Evolutionary conservation across 2,113 vertebrate species (phyloP).

Genomic region (Leptocoma aspasia): DNA sequence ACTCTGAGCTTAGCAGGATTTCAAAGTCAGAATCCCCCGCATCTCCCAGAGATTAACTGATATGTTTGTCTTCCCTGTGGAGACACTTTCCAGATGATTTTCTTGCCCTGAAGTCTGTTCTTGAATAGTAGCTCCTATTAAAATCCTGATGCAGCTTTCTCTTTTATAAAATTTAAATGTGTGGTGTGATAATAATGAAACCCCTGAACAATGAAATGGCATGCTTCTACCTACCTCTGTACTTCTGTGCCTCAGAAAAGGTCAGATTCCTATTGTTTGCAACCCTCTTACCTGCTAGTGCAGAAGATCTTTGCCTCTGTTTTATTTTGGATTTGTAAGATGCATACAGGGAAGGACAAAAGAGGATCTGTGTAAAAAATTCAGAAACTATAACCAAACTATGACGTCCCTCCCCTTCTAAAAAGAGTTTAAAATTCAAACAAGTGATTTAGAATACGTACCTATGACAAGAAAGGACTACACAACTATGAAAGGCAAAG

Average conservation of each 20-base stretch:
- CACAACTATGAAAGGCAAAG: background rate
- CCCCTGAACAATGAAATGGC: background rate
- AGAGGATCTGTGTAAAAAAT: background rate
- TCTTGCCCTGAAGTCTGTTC: conserved; percentile 4
- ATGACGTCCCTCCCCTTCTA: background rate
- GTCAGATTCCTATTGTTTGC: background rate
- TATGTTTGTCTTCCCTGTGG: background rate
- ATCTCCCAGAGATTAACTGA: background rate
- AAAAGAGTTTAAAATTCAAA: background rate
- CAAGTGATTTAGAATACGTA: background rate
- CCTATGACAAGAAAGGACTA: background rate
- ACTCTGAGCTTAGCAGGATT: background rate
- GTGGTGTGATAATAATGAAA: background rate
- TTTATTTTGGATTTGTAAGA: background rate
- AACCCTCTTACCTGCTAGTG: background rate
- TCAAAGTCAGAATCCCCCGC: background rate
- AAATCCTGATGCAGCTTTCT: background rate
- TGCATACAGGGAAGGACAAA: background rate
- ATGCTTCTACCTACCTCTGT: background rate
- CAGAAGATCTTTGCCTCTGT: background rate
- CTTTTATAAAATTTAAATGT: conserved; percentile 17
- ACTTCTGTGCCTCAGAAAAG: background rate
- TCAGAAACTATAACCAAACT: background rate
- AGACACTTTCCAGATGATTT: conserved; percentile 23
- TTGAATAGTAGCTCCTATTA: background rate